Evolutionary conservation across 2,888 invertebrate species (phyloP).

Genomic region (Lasioglossum marginatum): DNA sequence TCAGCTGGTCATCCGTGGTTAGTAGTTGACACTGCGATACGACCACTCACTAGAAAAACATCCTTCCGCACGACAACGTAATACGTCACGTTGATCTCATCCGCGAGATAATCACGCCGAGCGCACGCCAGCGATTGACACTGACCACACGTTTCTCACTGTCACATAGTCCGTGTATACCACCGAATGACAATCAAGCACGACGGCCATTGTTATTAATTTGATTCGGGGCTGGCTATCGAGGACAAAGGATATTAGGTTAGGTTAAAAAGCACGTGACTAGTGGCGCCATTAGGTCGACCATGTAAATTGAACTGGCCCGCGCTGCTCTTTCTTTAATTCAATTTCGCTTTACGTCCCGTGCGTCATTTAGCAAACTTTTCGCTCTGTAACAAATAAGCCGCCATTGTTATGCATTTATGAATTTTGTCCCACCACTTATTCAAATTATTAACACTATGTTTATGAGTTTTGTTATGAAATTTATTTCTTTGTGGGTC

Average conservation of each 20-base stretch:
- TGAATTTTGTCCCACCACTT: neutral
- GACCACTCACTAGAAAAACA: constrained; percentile 61
- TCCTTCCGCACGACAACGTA: constrained; percentile 34
- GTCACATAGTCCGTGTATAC: constrained; percentile 68
- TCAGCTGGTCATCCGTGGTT: constrained; percentile 73
- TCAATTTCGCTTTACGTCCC: neutral
- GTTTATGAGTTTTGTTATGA: neutral
- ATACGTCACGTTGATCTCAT: constrained; percentile 36
- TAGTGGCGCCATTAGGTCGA: constrained; percentile 57
- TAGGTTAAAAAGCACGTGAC: constrained; percentile 67
- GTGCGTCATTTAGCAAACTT: neutral
- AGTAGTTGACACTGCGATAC: constrained; percentile 56
- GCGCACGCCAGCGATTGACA: constrained; percentile 53
- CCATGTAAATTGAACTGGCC: constrained; percentile 38
- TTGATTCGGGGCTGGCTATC: constrained; percentile 59
- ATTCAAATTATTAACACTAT: neutral
- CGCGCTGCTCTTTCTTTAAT: neutral
- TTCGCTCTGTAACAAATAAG: neutral
- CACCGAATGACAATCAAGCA: constrained; percentile 73
- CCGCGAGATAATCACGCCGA: constrained; percentile 48
- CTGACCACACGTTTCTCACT: constrained; percentile 59
- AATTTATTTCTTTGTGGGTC: no score
- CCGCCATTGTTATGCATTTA: neutral
- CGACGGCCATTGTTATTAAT: constrained; percentile 78
- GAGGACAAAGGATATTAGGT: constrained; percentile 70